phyloP scores from a whole-genome alignment of 2,797 vertebrate genomes.

The Catharus ustulatus region DNA sequence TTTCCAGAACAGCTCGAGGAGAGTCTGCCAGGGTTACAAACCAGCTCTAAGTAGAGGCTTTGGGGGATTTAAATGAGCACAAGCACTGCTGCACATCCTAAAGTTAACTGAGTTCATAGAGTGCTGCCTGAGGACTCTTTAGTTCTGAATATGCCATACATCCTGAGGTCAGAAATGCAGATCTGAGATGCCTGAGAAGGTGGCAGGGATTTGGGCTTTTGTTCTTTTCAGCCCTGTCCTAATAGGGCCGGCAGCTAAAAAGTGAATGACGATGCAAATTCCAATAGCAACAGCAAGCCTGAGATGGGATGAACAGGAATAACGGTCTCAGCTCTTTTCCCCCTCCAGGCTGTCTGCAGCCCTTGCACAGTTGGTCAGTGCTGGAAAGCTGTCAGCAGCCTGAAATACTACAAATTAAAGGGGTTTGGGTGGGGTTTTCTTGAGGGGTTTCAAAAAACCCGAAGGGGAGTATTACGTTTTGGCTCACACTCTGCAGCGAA shows the following conservation, averaged over 20 bases:
- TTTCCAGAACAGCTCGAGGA: not conserved
- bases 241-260: not conserved
- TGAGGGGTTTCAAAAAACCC: too few relatives aligned
- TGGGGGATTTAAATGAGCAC: not conserved
- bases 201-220: not conserved
- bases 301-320: constrained; percentile 42
- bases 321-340: constrained; percentile 46
- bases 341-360: constrained; percentile 35
- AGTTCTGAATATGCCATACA: not conserved
- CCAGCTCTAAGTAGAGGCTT: not conserved
- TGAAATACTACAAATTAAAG: not conserved
- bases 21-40: not conserved
- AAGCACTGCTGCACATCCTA: not conserved
- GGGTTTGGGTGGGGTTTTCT: not conserved
- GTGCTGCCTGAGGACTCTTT: not conserved
- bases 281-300: constrained; percentile 1
- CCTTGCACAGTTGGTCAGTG: not conserved
- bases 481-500: not conserved
- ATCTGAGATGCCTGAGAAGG: not conserved
- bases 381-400: not conserved
- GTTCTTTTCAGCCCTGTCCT: not conserved
- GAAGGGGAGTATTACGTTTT: not conserved
- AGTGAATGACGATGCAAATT: constrained; percentile 53
- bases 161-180: not conserved
- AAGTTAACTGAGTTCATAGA: not conserved